A percentile compares a stretch with the other conserved stretches of the same genome.
Evolutionary conservation across 1,140 invertebrate genomes (phyloP).

Genomic region (Zaprionus camerounensis): DNA sequence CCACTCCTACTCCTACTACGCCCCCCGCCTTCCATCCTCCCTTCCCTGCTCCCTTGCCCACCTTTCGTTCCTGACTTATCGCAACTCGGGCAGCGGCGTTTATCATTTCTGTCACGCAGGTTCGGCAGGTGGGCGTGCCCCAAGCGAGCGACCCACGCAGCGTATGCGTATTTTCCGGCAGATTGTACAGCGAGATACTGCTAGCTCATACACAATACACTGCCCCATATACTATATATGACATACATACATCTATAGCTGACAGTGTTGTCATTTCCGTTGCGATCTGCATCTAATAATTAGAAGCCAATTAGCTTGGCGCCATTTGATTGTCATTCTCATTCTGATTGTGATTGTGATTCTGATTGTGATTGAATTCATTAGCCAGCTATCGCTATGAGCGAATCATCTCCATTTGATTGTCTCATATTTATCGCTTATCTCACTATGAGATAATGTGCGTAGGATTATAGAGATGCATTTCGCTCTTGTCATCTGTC

Average conservation of each 20-base stretch:
- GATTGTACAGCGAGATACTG: background rate
- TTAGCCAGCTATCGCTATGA: too few species aligned
- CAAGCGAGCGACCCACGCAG: background rate
- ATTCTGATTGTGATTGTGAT: too few species aligned
- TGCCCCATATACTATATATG: background rate
- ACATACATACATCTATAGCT: background rate
- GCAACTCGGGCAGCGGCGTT: background rate
- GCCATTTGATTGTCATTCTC: background rate
- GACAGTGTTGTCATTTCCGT: background rate
- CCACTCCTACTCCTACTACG: too few species aligned
- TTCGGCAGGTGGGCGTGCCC: background rate
- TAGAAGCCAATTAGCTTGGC: conserved; percentile 1
- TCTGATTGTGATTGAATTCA: too few species aligned
- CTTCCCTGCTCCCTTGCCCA: background rate
- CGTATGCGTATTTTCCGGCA: background rate
- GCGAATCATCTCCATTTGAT: too few species aligned
- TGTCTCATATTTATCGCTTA: too few species aligned
- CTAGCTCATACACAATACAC: too few species aligned
- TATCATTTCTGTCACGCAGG: conserved; percentile 3
- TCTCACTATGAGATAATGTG: too few species aligned
- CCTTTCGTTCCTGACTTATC: background rate
- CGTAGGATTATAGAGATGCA: too few species aligned
- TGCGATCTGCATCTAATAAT: background rate
- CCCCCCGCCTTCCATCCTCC: background rate
- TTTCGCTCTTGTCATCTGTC: too few species aligned